phyloP scores from a whole-genome alignment of 1,140 invertebrate species.

The Elysia chlorotica region DNA sequence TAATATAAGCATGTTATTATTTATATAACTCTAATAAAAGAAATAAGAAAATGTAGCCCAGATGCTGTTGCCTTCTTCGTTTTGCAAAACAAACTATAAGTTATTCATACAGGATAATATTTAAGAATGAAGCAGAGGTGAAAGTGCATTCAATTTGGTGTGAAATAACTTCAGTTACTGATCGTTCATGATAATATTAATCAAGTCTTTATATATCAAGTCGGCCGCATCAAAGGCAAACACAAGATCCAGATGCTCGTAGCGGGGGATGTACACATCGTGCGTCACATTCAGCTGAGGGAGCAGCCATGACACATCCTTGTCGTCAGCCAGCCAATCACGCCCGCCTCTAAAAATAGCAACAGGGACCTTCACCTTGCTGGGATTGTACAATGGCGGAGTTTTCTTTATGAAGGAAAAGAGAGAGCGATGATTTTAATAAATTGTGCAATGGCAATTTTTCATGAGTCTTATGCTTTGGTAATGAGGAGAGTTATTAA shows the following conservation, averaged over 20 bases:
- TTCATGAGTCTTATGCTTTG: too few species aligned
- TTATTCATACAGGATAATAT: background rate
- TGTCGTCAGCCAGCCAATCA: slow-evolving; percentile 72
- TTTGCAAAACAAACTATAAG: background rate
- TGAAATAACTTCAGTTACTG: too few species aligned
- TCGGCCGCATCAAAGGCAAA: slow-evolving; percentile 50
- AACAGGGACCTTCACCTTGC: slow-evolving; percentile 69
- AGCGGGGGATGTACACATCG: slow-evolving; percentile 32
- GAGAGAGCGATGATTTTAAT: too few species aligned
- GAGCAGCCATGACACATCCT: slow-evolving; percentile 64
- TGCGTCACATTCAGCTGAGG: slow-evolving; percentile 33
- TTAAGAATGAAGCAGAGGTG: too few species aligned
- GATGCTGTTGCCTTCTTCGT: background rate
- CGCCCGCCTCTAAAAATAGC: slow-evolving; percentile 73
- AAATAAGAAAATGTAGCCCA: background rate
- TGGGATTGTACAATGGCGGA: slow-evolving; percentile 73
- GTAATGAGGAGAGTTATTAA: too few species aligned
- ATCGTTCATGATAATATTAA: too few species aligned
- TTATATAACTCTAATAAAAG: background rate
- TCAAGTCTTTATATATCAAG: background rate
- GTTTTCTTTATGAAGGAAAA: slow-evolving; percentile 30
- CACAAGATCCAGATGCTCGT: slow-evolving; percentile 60
- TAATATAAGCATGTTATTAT: background rate
- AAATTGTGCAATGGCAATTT: too few species aligned
- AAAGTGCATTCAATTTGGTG: too few species aligned